A percentile compares a stretch with the other conserved stretches of the same genome.
Evolutionary conservation across 2,888 invertebrate species (phyloP).

Genomic region (Chymomyza amoena): DNA sequence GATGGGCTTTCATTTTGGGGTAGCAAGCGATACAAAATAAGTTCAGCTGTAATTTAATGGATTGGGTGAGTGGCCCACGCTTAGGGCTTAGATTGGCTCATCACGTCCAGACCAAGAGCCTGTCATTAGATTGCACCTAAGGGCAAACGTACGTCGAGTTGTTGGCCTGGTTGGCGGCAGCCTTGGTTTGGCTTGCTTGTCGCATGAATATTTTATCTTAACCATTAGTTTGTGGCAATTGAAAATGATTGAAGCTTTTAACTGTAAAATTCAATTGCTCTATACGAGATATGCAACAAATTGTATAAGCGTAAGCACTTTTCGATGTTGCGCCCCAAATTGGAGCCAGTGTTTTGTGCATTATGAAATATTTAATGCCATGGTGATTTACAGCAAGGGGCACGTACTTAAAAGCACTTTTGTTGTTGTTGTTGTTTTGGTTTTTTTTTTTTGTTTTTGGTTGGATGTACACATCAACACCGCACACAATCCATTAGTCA

Average conservation of each 20-base stretch:
- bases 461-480: slow-evolving; percentile 6
- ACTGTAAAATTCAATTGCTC: slow-evolving; percentile 70
- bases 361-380: not conserved
- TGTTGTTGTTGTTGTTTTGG: not conserved
- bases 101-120: slow-evolving; percentile 23
- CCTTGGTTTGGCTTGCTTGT: slow-evolving; percentile 29
- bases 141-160: not conserved
- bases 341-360: not conserved
- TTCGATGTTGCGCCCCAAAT: not conserved
- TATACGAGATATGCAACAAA: slow-evolving; percentile 27
- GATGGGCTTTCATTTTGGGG: slow-evolving; percentile 25
- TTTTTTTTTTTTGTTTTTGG: slow-evolving; percentile 7
- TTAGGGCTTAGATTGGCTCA: slow-evolving; percentile 55
- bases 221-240: slow-evolving; percentile 73
- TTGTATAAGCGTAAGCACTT: not conserved
- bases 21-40: not conserved
- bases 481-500: slow-evolving; percentile 63
- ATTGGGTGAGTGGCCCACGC: slow-evolving; percentile 3
- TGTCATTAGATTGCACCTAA: slow-evolving; percentile 43
- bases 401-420: slow-evolving; percentile 1
- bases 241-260: slow-evolving; percentile 74
- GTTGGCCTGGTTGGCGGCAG: not conserved
- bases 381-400: slow-evolving; percentile 5
- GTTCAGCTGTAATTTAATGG: slow-evolving; percentile 59
- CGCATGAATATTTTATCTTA: slow-evolving; percentile 71